Conservation (phyloP, 2,888 invertebrate species). For the Schizotus pectinicornis region DNA sequence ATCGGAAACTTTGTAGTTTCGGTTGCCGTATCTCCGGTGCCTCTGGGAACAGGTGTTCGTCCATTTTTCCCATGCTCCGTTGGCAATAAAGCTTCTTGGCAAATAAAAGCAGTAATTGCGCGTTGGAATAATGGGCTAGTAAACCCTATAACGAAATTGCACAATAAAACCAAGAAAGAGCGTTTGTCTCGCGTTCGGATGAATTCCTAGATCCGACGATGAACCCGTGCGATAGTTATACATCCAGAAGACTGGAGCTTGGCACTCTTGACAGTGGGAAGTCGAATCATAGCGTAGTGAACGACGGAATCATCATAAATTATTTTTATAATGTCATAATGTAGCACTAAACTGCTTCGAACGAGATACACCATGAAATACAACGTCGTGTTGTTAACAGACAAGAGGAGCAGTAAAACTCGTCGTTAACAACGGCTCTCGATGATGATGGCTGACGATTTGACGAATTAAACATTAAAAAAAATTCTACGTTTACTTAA, state of each 20-base stretch:
- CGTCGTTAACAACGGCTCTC: neutral
- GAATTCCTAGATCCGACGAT: too few species aligned
- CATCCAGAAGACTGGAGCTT: constrained; percentile 19
- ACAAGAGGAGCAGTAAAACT: neutral
- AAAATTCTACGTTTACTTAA: too few species aligned
- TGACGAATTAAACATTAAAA: too few species aligned
- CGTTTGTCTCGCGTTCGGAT: too few species aligned
- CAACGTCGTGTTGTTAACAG: neutral
- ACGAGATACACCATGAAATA: constrained; percentile 21
- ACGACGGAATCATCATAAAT: constrained; percentile 20
- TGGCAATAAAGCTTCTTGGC: constrained; percentile 9
- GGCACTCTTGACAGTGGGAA: constrained; percentile 12
- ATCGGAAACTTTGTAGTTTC: too few species aligned
- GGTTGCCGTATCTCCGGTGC: neutral
- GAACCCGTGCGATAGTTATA: constrained; percentile 1
- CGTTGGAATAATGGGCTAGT: constrained; percentile 24
- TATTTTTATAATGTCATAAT: constrained; percentile 28
- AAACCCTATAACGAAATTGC: constrained; percentile 27
- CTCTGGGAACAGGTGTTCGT: neutral
- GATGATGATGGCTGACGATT: neutral
- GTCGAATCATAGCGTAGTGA: constrained; percentile 4
- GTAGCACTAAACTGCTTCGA: constrained; percentile 21
- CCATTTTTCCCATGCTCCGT: constrained; percentile 16
- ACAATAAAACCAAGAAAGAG: constrained; percentile 15
- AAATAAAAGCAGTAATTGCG: constrained; percentile 19